Base-by-base conservation (phyloP, 2,888 invertebrate species). In the Dryocosmus kuriphilus region DNA sequence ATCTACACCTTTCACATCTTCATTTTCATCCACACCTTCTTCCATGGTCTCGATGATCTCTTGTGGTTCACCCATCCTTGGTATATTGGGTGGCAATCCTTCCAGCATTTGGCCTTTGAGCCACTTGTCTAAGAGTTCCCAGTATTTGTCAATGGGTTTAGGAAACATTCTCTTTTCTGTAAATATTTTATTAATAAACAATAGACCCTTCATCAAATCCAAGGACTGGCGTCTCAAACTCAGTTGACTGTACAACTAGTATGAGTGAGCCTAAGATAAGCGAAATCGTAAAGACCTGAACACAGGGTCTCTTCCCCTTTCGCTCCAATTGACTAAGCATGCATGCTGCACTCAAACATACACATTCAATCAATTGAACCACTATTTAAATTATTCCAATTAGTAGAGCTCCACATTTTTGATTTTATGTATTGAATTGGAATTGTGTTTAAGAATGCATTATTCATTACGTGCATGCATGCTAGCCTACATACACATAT, bases 81-180 rank as follows among this genome's bases (percentile, higher is more conserved):
- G 38, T 38, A 60, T 60, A 14, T 1, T 60, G 0, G n/a, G 22
- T 14, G 60, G 4, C 27, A 60, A 19, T 11, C 27, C 60, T 14
- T 22, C 22, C 14, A 60, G 27, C 7, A 60, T 60, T 60, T 60
- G 60, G 27, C 27, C 4, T 22, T 60, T n/a, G 60, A 24, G 14
- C 60, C 60, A 60, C 24, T 22, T 24, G 22, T n/a, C 24, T 11
- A 60, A 60, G 27, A 27, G 24, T 60, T 60, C 27, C 60, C 60
- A 60, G 22, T 4, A 14, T 2, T 38, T 14, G 38, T 38, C 38
- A 38, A 51, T n/a, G 51, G 27, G 30, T 62, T 62, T 3, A 19
- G 62, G 62, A 62, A 62, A 62, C 62, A 62, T 62, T 62, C 62
- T 62, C 19, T 62, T 62, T 5, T 62, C 62, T 62, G 62, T 62